Evolutionary conservation across 2,888 invertebrate genomes (phyloP), one percentile per base, ranked within the genome.

Genomic region (Heliconius erato): DNA sequence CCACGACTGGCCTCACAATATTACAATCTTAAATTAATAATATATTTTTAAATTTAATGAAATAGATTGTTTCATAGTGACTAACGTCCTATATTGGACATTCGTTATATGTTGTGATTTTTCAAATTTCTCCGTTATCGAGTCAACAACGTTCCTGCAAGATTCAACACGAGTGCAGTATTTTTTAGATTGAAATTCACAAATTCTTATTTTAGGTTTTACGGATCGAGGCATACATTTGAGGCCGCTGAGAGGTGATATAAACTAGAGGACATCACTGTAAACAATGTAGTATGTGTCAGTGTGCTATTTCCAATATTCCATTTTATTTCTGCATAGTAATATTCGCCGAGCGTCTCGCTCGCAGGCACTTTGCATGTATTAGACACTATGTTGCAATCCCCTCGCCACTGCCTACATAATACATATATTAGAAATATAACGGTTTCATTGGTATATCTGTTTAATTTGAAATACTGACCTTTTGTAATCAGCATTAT

Each of bases 221-320:
- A 67, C 77, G 69, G 67, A 74, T 65, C 68, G n/a, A 67, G 65
- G 67, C 44, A n/a, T 80, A 82, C 84, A 86, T 85, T 82, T 85
- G 87, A 86, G 87, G 86, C 87, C 85, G 79, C 84, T 68, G 74
- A 74, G 74, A 77, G 86, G 84, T 87, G 86, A 78, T 77, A 68
- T 85, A 81, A 85, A 86, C 82, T 85, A 85, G 84, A 85, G 83
- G 84, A 84, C 79, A 79, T 80, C 78, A 82, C 81, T 83, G 82
- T 85, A 85, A 85, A 85, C 84, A 84, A 83, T 77, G 74, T 78
- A 76, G 84, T 69, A 82, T 74, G 59, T 79, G 49, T 84, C 82
- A 79, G 81, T 80, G 79, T 85, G 82, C 84, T 84, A 86, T 82
- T 86, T 85, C 82, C 85, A 84, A 85, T 84, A 79, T 84, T 83